phyloP scores from a whole-genome alignment of 2,113 vertebrate species.

The Cygnus atratus region DNA sequence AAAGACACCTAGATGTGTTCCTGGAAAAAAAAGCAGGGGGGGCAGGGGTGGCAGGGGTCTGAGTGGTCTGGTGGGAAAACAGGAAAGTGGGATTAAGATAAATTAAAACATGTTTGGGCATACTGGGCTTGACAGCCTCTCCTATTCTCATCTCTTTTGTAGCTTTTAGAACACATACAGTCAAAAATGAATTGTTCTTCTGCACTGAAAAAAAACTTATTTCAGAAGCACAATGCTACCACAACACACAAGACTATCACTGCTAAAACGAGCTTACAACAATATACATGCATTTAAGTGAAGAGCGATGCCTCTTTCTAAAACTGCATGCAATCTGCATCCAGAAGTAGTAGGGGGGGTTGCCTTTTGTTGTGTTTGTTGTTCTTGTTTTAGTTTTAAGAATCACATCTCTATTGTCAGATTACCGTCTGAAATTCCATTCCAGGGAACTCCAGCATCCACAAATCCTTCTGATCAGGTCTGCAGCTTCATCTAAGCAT shows the following conservation, averaged over 20 bases:
- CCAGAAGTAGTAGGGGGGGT: background rate
- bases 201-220: background rate
- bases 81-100: constrained; percentile 74
- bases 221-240: background rate
- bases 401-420: background rate
- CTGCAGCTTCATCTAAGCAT: background rate
- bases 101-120: constrained; percentile 72
- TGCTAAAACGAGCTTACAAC: background rate
- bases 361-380: background rate
- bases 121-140: constrained; percentile 7
- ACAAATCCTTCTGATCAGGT: background rate
- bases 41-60: background rate
- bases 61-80: constrained; percentile 66
- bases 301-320: background rate
- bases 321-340: background rate
- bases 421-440: background rate
- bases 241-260: background rate
- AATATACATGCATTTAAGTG: background rate
- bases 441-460: background rate
- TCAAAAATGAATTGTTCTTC: background rate
- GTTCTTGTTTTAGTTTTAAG: background rate
- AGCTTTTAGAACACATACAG: constrained; percentile 12
- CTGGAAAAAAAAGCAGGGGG: constrained; percentile 33
- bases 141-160: constrained; percentile 39
- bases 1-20: constrained; percentile 80